Conservation (phyloP, 2,113 vertebrate genomes). For the Thalassarche chlororhynchos region DNA sequence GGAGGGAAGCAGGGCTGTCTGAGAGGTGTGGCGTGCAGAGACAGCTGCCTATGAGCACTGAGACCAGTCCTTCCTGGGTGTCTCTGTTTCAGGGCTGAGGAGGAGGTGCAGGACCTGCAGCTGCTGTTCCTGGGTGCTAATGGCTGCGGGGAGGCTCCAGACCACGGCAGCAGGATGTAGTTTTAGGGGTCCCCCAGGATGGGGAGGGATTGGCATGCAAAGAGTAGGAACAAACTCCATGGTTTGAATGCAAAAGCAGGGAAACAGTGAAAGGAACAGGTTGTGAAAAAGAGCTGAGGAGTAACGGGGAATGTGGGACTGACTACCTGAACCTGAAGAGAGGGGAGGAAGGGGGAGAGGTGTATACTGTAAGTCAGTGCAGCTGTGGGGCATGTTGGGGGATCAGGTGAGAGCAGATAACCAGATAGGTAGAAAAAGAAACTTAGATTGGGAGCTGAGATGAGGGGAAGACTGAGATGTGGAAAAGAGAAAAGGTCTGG, state of each 20-base stretch:
- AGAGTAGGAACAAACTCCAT: not conserved
- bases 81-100: not conserved
- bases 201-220: not conserved
- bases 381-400: not conserved
- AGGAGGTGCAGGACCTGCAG: not conserved
- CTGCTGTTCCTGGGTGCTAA: not conserved
- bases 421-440: not conserved
- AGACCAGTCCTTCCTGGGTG: not conserved
- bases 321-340: not conserved
- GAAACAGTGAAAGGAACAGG: not conserved
- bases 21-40: too few species aligned
- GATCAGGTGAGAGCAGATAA: not conserved
- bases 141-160: not conserved
- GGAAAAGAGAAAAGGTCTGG: not conserved
- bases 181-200: not conserved
- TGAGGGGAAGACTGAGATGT: not conserved
- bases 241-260: not conserved
- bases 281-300: not conserved
- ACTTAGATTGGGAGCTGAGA: not conserved
- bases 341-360: not conserved
- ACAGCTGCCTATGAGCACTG: not conserved
- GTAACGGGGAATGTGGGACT: not conserved
- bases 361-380: not conserved
- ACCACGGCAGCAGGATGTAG: not conserved
- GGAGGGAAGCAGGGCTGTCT: not conserved